Evolutionary conservation across 2,888 invertebrate species (phyloP).

Genomic region (Andrena dorsata): DNA sequence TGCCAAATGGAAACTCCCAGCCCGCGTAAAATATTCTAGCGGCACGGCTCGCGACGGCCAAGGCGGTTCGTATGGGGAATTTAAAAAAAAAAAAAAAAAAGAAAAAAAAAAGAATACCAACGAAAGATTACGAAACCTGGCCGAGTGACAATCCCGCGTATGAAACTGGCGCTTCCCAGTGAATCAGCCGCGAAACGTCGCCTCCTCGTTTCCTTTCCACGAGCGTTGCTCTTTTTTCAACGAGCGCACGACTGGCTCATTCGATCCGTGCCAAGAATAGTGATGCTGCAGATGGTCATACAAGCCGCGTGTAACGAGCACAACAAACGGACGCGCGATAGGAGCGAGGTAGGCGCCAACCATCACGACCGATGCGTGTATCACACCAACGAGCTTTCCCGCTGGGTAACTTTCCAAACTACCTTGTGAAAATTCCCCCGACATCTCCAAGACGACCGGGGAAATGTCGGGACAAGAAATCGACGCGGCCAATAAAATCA

Average conservation of each 20-base stretch:
- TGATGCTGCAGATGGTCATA: conserved; percentile 60
- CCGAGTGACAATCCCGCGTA: conserved; percentile 2
- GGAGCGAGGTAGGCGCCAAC: conserved; percentile 50
- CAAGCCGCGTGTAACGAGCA: conserved; percentile 62
- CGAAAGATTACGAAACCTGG: not conserved
- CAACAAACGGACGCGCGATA: conserved; percentile 61
- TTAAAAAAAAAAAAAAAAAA: not conserved
- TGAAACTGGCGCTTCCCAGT: conserved; percentile 12
- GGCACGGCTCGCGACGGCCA: not conserved
- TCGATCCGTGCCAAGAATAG: conserved; percentile 75
- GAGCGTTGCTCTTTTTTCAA: conserved; percentile 41
- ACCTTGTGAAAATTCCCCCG: conserved; percentile 13
- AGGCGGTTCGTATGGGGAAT: not conserved
- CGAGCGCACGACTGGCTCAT: conserved; percentile 43
- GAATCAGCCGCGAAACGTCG: conserved; percentile 21
- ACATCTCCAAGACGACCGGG: not conserved
- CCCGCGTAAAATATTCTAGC: not conserved
- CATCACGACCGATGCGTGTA: conserved; percentile 37
- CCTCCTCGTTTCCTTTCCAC: conserved; percentile 9
- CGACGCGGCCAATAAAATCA: not conserved
- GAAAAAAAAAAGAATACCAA: not conserved
- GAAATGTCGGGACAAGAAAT: not conserved
- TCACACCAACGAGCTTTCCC: conserved; percentile 30
- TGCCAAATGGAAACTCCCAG: not conserved
- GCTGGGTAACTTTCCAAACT: conserved; percentile 36